Base-by-base conservation (phyloP, 2,888 invertebrate genomes). In the Drosophila suboccidentalis region DNA sequence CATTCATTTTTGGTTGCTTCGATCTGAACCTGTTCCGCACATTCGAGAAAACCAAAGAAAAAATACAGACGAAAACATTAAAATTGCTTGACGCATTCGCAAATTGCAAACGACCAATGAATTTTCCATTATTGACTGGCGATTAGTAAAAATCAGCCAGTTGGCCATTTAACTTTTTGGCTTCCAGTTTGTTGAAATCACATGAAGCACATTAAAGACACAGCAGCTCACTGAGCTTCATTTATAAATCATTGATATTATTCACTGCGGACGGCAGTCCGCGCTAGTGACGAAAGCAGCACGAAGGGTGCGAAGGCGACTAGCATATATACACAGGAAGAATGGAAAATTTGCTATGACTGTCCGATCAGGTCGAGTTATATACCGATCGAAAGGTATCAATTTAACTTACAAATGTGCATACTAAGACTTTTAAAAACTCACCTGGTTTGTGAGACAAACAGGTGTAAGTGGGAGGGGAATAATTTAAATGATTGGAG, bases 81-180 rank as follows among this genome's bases (percentile, higher is more conserved):
- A 34, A 11, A 26, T 54, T 32, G 47, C 46, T 62, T 32, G 34
- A 38, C 61, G 54, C 49, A 19, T 71, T 75, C 67, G 67, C 58
- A 61, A 69, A 61, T 51, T 65, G 44, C 34, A 55, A 62, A 46
- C n/a, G 50, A 44, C 53, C 64, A 54, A 60, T 75, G 61, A 61
- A 58, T 55, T 65, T 54, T 22, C 47, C 54, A 76, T 70, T 60
- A 64, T 51, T 38, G 13, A 17, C 15, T 54, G n/a, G 3, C 22
- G 22, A 29, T 15, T 9, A 19, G 41, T 17, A 10, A 41, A 41
- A 17, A 32, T 15, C 39, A 11, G 15, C 39, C 57, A 26, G 39
- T 32, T 26, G 32, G 4, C 4, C 43, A 43, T 13, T 43, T 43
- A 10, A 2, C 19, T n/a, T 9, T 8, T 44, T 44, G 8, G 6